Evolutionary conservation across 1,140 invertebrate species (phyloP).

Genomic region (Heterodera carotae): DNA sequence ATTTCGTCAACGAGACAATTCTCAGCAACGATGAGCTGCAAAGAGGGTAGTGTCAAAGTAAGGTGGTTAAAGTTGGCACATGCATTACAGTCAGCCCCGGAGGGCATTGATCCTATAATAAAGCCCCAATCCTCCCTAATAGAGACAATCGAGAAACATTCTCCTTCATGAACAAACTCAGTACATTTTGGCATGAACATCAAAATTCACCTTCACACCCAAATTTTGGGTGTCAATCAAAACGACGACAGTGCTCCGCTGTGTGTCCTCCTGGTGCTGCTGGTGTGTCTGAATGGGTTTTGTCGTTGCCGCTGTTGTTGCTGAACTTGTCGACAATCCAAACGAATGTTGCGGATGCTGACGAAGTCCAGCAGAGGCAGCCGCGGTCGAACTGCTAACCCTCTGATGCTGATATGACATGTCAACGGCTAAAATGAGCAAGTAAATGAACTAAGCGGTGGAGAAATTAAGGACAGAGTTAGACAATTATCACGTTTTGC

Average conservation of each 20-base stretch:
- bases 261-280: neutral
- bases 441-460: neutral
- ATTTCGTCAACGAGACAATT: constrained; percentile 36
- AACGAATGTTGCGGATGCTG: neutral
- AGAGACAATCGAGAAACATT: no score
- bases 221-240: constrained; percentile 32
- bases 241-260: constrained; percentile 30
- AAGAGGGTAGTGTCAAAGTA: no score
- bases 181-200: no score
- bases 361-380: neutral
- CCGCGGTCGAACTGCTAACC: neutral
- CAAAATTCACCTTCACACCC: constrained; percentile 49
- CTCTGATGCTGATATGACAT: neutral
- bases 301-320: neutral
- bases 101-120: no score
- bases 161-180: no score
- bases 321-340: neutral
- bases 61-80: constrained; percentile 15
- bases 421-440: neutral
- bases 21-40: constrained; percentile 36
- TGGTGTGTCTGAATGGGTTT: constrained; percentile 12
- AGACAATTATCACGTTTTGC: no score
- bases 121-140: no score
- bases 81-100: no score
- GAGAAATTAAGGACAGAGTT: no score